Percentiles rank a stretch among this genome's conserved stretches.
Conservation (phyloP, 1,140 invertebrate species). For the Platorchestia sp. region DNA sequence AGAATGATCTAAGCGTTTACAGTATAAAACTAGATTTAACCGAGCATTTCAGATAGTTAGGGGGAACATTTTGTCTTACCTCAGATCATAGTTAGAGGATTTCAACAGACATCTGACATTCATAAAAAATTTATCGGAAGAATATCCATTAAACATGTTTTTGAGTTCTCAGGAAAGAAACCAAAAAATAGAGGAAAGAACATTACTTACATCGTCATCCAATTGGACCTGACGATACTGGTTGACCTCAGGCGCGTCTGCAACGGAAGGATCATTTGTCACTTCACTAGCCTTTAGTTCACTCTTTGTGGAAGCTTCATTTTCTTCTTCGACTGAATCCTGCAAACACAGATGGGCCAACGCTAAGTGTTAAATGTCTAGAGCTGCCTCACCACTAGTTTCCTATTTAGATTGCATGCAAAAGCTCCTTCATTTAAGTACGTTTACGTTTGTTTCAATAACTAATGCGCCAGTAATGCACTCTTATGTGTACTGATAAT, state of each 20-base stretch:
- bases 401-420: background rate
- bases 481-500: no score
- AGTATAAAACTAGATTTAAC: background rate
- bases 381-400: background rate
- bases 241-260: constrained; percentile 38
- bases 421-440: background rate
- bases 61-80: background rate
- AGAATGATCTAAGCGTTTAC: background rate
- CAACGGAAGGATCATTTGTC: constrained; percentile 45
- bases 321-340: constrained; percentile 46
- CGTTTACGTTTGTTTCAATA: background rate
- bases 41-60: no score
- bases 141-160: background rate
- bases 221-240: constrained; percentile 29
- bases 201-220: constrained; percentile 48
- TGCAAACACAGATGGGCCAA: background rate
- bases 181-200: background rate
- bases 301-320: constrained; percentile 9
- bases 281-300: constrained; percentile 49
- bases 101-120: background rate
- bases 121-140: background rate
- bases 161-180: background rate
- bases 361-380: background rate
- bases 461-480: no score
- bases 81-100: background rate